Base-by-base conservation (phyloP, 2,888 invertebrate species). In the Philaethria dido region DNA sequence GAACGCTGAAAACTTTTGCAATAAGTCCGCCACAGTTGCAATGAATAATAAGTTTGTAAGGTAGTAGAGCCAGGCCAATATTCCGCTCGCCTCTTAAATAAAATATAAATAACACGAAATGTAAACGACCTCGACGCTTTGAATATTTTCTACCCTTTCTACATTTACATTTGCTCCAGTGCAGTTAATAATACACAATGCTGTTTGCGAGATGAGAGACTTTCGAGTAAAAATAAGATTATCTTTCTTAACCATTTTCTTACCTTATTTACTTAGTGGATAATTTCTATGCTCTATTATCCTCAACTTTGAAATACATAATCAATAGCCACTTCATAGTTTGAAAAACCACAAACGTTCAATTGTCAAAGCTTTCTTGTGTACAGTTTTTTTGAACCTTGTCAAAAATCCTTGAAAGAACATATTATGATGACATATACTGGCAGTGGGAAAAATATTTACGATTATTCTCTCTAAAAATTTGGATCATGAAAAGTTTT, bases 41-140 rank as follows among this genome's bases (percentile, higher is more conserved):
- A 82, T 86, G 85, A 87, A 85, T 86, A 86, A 84, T 83, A 85
- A 85, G 83, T 79, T 81, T 76, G 73, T 74, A 9, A 57, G 22
- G 76, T 75, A 73, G 75, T 77, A 52, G 54, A 69, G 65, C 63
- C 59, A 29, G 64, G 61, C 57, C 29, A 59, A 64, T 57, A 63
- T 44, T 42, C 64, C 42, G 22, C 42, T 42, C 42, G 57, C 11
- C 42, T 57, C 57, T 22, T 57, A 57, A 64, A 59, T 62, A 66
- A 54, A 50, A 45, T 48, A 69, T 59, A 60, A 64, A 61, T 62
- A 65, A 50, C 16, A 64, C 48, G 47, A 33, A 36, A 57, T 57
- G 45, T 33, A 57, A 55, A 57, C 44, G 52, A 57, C 57, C 57
- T 57, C 57, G 42, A 22, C 11, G 57, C 57, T 22, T 22, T 57